Base-by-base conservation (phyloP, 2,888 invertebrate species). In the Nymphalis polychloros region DNA sequence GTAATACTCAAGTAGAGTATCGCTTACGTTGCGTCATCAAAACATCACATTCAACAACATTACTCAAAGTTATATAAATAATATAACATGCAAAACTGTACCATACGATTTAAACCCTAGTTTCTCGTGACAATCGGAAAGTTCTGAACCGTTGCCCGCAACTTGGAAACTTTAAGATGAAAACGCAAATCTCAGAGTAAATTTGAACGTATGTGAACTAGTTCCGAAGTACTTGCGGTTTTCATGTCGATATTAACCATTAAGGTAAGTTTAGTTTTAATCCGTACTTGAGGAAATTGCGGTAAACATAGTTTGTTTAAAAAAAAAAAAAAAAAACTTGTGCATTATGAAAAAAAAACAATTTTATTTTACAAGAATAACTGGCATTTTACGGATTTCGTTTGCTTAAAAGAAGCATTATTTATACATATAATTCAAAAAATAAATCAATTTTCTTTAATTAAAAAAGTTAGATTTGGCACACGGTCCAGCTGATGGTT, bases 51-150 rank as follows among this genome's bases (percentile, higher is more conserved):
- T n/a, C 17, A 17, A n/a, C 53, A 31, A 17, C 17, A 55, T 55
- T 27, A 55, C 53, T 64, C 16, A 23, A 64, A 64, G 35, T 50
- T 63, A 48, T 27, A 53, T 47, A 65, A 41, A 49, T 50, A 68
- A 57, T 61, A 55, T 61, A 41, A 27, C 57, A 13, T 19, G 31
- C 50, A 27, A 52, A 53, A 60, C 59, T 59, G 31, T 48, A 55
- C 57, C 57, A 13, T 41, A 48, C 55, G 49, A 61, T 61, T 61
- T 62, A 69, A 57, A 57, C 69, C 50, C 59, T 69, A 69, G 69
- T 69, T 69, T 57, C 69, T 69, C 69, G 57, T 65, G 62, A 69
- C 69, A 69, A 62, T 69, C 65, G 64, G 50, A 69, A 69, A 68
- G 60, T 69, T 63, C 50, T 57, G 62, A 69, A 65, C 50, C 64